Evolutionary conservation across 1,140 invertebrate species (phyloP).

Genomic region (Belonocnema kinseyi): DNA sequence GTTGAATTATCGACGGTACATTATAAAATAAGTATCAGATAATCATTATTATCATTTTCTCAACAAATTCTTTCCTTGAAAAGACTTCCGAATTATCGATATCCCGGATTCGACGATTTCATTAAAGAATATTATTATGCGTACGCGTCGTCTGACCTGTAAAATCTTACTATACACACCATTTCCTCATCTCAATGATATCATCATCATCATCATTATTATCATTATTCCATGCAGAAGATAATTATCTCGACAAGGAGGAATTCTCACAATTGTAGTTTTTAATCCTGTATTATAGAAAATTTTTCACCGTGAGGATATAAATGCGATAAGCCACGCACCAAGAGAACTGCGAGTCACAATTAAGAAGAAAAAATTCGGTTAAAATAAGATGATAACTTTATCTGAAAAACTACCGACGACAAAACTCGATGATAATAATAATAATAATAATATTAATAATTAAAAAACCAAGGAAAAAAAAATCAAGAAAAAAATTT

Average conservation of each 20-base stretch:
- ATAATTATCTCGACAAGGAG: background rate
- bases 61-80: background rate
- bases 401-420: background rate
- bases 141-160: constrained; percentile 5
- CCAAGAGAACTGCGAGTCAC: background rate
- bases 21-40: constrained; percentile 15
- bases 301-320: constrained; percentile 15
- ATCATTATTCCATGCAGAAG: background rate
- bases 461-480: background rate
- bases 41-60: background rate
- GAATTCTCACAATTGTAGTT: background rate
- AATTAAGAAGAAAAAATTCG: background rate
- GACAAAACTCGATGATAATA: background rate
- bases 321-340: constrained; percentile 27
- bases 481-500: background rate
- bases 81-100: background rate
- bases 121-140: constrained; percentile 3
- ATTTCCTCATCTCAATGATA: background rate
- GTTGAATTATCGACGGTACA: constrained; percentile 28
- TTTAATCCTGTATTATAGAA: background rate
- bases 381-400: background rate
- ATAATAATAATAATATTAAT: no score
- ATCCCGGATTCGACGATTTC: background rate
- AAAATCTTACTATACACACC: constrained; percentile 16
- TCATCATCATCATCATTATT: no score